Conservation (phyloP, 2,888 invertebrate species). For the Operophtera brumata region DNA sequence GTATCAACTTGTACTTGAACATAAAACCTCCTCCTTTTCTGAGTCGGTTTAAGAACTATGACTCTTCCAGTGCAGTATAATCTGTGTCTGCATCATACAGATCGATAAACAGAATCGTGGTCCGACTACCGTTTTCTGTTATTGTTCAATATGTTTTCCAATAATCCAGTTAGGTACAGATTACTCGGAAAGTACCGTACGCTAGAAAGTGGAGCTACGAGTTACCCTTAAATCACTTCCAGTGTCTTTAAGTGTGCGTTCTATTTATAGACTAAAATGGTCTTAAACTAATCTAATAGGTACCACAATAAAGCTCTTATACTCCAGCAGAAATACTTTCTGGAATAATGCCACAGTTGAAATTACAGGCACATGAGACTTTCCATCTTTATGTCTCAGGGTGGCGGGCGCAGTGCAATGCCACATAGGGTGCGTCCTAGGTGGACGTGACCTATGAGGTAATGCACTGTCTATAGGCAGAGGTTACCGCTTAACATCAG, state of each 20-base stretch:
- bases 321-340: too few species aligned
- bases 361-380: too few species aligned
- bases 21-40: too few species aligned
- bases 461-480: too few species aligned
- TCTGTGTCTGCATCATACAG: conserved; percentile 36
- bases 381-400: too few species aligned
- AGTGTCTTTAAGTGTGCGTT: conserved; percentile 29
- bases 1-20: too few species aligned
- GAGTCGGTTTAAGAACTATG: too few species aligned
- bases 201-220: conserved; percentile 55
- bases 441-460: too few species aligned
- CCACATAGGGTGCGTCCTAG: too few species aligned
- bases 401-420: too few species aligned
- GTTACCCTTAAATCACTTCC: conserved; percentile 44
- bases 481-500: too few species aligned
- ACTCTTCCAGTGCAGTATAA: conserved; percentile 44
- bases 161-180: conserved; percentile 68
- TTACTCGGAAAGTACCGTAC: conserved; percentile 62
- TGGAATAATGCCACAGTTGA: too few species aligned
- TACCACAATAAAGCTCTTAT: not conserved
- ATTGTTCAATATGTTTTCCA: conserved; percentile 78
- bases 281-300: conserved; percentile 2
- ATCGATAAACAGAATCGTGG: conserved; percentile 60
- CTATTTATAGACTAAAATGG: conserved; percentile 13
- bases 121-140: conserved; percentile 69